phyloP scores from a whole-genome alignment of 2,113 vertebrate genomes.

The Pollachius pollachius region DNA sequence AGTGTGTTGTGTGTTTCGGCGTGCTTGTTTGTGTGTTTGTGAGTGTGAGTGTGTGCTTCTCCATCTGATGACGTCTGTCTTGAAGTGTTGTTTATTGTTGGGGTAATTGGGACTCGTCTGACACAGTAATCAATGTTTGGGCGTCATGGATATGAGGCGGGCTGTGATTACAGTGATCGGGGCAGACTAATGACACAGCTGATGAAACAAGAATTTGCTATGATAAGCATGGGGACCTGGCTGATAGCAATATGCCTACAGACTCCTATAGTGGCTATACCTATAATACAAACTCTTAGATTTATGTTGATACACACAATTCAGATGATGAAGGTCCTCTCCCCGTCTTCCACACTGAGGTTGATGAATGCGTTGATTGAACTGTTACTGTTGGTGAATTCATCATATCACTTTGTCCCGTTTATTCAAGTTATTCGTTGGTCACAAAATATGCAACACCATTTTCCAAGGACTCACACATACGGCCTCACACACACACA shows the following conservation, averaged over 20 bases:
- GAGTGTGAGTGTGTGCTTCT: not conserved
- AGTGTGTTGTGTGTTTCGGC: too few species aligned
- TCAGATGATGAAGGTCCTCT: not conserved
- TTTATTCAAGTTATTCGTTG: too few species aligned
- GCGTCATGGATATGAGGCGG: constrained; percentile 53
- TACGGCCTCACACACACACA: too few species aligned
- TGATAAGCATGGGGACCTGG: constrained; percentile 34
- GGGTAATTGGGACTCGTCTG: constrained; percentile 64
- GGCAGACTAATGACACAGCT: constrained; percentile 64
- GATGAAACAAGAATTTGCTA: constrained; percentile 59
- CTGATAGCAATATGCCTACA: constrained; percentile 52
- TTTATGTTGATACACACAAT: too few species aligned
- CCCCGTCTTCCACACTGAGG: too few species aligned
- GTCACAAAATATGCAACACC: too few species aligned
- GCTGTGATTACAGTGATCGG: constrained; percentile 72
- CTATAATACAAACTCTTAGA: not conserved
- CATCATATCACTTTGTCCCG: too few species aligned
- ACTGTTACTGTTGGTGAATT: too few species aligned
- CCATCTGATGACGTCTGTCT: constrained; percentile 18
- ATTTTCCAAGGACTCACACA: too few species aligned
- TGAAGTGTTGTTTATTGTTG: constrained; percentile 55
- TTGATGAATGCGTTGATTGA: too few species aligned
- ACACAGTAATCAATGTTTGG: constrained; percentile 64
- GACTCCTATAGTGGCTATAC: constrained; percentile 27
- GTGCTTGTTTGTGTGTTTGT: constrained; percentile 10